Base-by-base conservation (phyloP, 2,888 invertebrate genomes). In the Drosophila paracracens region DNA sequence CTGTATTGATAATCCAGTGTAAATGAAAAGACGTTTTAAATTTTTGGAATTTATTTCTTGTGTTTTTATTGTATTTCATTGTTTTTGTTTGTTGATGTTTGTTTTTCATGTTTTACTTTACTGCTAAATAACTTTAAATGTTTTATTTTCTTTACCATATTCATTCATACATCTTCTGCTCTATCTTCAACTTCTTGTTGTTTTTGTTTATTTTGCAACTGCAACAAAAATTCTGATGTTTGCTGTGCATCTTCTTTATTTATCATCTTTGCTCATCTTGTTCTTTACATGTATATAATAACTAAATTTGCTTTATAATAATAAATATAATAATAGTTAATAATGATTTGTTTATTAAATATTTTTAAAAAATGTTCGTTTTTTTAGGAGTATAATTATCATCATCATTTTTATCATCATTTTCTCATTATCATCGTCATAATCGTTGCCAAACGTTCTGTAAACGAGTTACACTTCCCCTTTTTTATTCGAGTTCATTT, bases 71-170 rank as follows among this genome's bases (percentile, higher is more conserved):
- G 90, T 87, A 90, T 90, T 89, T 82, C 89, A 82, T 80, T 80
- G 71, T 87, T 84, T 70, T 85, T 69, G 53, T 65, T 83, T 82
- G 80, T 80, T 80, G 81, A 83, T 86, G 73, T 75, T 81, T 65
- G 74, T 69, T 77, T 76, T 71, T 64, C 51, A 38, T 75, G 67
- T 74, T 86, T 82, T 82, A 82, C 76, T 91, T 89, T 89, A 89
- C 78, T 81, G 77, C 90, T 91, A 89, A 85, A 89, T 90, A 91
- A 90, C 87, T 87, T 90, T 90, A 84, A 84, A 83, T 89, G 88
- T 85, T 85, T 73, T 91, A 87, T 82, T 88, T 81, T 76, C 66
- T 58, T 82, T 81, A 81, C 83, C 88, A 86, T 85, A 85, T 77
- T 85, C 70, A 74, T 64, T 64, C 79, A 66, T 56, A 70, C 62